A percentile compares a stretch with the other conserved stretches of the same genome.
Evolutionary conservation across 2,888 invertebrate genomes (phyloP).

Genomic region (Drosophila diplacantha): DNA sequence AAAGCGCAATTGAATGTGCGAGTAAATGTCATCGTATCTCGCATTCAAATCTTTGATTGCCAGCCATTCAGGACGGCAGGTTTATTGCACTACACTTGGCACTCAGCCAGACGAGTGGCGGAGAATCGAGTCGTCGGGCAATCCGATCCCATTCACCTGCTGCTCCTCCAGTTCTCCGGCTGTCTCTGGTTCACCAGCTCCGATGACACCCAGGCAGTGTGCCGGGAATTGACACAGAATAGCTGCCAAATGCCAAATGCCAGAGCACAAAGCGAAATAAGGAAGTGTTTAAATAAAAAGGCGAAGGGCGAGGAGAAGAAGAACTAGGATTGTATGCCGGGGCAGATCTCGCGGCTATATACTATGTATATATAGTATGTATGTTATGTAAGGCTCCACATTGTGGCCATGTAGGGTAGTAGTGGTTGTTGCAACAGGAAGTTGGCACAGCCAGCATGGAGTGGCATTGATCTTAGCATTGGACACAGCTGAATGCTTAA

Average conservation of each 20-base stretch:
- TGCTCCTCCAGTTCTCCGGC: constrained; percentile 17
- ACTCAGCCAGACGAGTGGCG: constrained; percentile 55
- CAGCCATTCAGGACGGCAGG: constrained; percentile 66
- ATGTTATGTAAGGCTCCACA: constrained; percentile 7
- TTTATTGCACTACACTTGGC: constrained; percentile 73
- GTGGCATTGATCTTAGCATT: constrained; percentile 72
- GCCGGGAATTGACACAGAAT: constrained; percentile 70
- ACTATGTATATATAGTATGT: neutral
- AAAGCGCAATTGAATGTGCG: constrained; percentile 72
- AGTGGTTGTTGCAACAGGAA: constrained; percentile 63
- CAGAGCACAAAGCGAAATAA: constrained; percentile 65
- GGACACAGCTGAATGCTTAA: constrained; percentile 45
- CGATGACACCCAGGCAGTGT: constrained; percentile 66
- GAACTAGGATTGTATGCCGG: constrained; percentile 21
- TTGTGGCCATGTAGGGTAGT: constrained; percentile 63
- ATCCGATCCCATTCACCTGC: constrained; percentile 54
- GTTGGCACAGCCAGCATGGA: constrained; percentile 56
- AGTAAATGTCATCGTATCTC: constrained; percentile 72
- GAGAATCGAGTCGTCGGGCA: constrained; percentile 5
- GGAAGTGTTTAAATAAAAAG: constrained; percentile 61
- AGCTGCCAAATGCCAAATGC: constrained; percentile 68
- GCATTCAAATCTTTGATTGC: constrained; percentile 73
- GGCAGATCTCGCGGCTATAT: constrained; percentile 15
- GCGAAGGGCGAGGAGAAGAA: constrained; percentile 11
- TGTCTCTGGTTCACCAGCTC: constrained; percentile 29